These are phyloP conservation scores for Metallyticus violacea DNA, from an alignment of 2,888 invertebrate genomes.

Conservation along the genomic window DNA sequence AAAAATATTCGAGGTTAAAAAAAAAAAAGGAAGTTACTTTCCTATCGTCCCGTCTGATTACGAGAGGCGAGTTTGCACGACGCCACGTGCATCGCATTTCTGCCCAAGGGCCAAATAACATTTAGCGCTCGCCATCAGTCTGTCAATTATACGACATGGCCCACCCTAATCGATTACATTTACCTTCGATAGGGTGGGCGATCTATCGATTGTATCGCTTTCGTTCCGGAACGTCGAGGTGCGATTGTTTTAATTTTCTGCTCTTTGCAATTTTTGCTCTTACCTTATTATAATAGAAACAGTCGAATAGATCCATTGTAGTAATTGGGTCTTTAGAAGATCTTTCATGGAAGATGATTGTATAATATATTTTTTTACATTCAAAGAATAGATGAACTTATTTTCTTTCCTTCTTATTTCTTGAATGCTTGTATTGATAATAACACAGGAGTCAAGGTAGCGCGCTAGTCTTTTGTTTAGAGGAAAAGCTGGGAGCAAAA, in stretches of 20 bases:
- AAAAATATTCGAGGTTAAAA: too few relatives aligned
- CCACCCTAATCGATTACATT: neutral
- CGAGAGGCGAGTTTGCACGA: neutral
- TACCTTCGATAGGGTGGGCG: neutral
- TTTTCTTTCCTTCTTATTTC: neutral
- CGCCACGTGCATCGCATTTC: neutral
- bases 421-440: neutral
- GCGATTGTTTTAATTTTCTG: neutral
- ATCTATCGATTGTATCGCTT: too few relatives aligned
- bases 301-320: neutral
- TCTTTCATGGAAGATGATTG: neutral
- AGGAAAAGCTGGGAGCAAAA: neutral
- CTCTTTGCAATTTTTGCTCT: neutral
- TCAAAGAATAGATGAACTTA: neutral
- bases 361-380: neutral
- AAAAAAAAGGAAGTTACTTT: too few relatives aligned
- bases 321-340: neutral
- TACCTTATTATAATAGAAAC: neutral
- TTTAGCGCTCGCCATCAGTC: neutral
- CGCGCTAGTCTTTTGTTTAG: neutral
- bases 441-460: neutral
- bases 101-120: neutral
- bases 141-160: neutral
- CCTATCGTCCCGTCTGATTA: too few relatives aligned
- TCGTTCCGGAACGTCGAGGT: neutral